Conservation (phyloP, 2,113 vertebrate genomes). For the Myrmophylax atrothorax region DNA sequence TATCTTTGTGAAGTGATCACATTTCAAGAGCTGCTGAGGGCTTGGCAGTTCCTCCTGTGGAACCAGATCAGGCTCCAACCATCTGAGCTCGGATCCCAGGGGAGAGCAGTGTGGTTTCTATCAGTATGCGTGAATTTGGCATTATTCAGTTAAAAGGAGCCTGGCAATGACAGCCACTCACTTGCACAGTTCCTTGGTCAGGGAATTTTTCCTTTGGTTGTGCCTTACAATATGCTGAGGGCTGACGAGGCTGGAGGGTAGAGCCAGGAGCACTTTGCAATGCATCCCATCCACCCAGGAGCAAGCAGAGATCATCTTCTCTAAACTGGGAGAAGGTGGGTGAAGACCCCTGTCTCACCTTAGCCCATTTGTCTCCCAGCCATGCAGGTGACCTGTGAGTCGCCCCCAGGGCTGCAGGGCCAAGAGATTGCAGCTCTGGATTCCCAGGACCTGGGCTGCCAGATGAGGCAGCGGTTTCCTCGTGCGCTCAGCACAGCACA, state of each 20-base stretch:
- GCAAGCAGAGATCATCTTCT: accelerated
- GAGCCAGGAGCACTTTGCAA: neutral
- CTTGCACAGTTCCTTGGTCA: neutral
- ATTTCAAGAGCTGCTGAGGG: neutral
- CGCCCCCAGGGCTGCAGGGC: neutral
- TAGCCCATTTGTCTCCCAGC: neutral
- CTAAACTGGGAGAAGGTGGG: neutral
- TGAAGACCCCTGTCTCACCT: neutral
- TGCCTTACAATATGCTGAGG: neutral
- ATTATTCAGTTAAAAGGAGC: neutral
- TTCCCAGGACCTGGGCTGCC: slow-evolving; percentile 27
- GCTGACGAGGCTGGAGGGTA: accelerated
- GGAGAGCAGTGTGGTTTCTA: neutral
- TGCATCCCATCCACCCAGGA: neutral
- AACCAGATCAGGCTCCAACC: neutral
- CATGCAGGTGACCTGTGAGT: slow-evolving; percentile 15
- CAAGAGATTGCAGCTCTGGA: neutral
- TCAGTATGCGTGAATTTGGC: neutral
- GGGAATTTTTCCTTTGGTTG: neutral
- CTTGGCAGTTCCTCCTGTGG: neutral
- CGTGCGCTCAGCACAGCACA: neutral
- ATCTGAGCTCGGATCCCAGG: neutral
- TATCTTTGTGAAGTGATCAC: neutral
- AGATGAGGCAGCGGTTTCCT: neutral
- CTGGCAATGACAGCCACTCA: neutral